phyloP scores from a whole-genome alignment of 2,888 invertebrate genomes.

The Cotesia congregata region DNA sequence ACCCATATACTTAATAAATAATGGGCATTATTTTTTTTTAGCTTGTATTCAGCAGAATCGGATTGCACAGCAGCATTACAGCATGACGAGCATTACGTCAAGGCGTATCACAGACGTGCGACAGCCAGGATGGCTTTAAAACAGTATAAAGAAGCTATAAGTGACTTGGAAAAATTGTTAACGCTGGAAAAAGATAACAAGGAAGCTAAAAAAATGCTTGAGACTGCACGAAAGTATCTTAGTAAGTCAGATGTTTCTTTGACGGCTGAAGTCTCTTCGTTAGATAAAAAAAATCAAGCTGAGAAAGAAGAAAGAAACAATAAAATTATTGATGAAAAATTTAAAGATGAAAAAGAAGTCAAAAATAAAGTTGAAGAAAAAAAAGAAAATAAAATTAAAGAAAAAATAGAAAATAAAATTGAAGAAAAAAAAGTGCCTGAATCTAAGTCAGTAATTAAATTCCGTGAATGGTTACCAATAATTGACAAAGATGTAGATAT shows the following conservation, averaged over 20 bases:
- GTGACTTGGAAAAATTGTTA: conserved; percentile 80
- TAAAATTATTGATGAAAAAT: too few species aligned
- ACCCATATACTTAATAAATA: too few species aligned
- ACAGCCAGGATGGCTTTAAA: conserved; percentile 81
- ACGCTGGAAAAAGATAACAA: conserved; percentile 85
- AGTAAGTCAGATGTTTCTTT: conserved; percentile 61
- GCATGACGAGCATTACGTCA: conserved; percentile 84
- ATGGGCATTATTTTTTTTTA: conserved; percentile 57
- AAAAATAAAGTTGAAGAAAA: conserved; percentile 53
- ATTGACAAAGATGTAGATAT: conserved; percentile 64
- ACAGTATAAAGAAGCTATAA: conserved; percentile 79
- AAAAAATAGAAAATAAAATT: conserved; percentile 29
- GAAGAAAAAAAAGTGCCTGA: conserved; percentile 36
- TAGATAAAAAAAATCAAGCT: background rate
- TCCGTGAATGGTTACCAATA: conserved; percentile 71
- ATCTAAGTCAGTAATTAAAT: conserved; percentile 37
- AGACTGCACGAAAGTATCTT: conserved; percentile 73
- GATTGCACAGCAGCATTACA: conserved; percentile 87
- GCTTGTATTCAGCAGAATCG: conserved; percentile 79
- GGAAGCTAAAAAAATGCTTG: conserved; percentile 77
- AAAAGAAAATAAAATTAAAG: conserved; percentile 16
- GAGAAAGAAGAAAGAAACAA: background rate
- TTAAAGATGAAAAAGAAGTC: conserved; percentile 34
- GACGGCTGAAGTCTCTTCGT: background rate
- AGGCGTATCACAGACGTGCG: conserved; percentile 87